Conservation (phyloP, 2,113 vertebrate species). For the Clarias macrocephalus region DNA sequence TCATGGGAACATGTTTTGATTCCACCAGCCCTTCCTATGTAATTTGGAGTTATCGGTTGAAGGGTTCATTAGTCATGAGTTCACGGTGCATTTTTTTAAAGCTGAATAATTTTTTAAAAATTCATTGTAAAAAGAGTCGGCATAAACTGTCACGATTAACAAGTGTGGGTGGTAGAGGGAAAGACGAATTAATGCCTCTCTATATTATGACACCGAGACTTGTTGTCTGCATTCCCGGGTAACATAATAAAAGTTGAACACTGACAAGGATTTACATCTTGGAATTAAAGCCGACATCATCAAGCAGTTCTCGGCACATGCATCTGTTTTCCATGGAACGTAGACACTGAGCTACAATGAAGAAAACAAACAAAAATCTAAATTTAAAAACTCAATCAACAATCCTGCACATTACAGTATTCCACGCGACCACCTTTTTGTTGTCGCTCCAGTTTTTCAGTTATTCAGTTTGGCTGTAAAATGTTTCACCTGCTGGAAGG, state of each 20-base stretch:
- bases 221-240: conserved; percentile 38
- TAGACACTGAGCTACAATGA: conserved; percentile 34
- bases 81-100: background rate
- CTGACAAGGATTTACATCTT: conserved; percentile 55
- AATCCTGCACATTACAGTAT: conserved; percentile 31
- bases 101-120: background rate
- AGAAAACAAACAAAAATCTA: conserved; percentile 23
- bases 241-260: conserved; percentile 53
- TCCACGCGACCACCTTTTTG: conserved; percentile 5
- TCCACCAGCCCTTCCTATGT: background rate
- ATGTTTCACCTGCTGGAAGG: background rate
- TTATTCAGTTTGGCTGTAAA: background rate
- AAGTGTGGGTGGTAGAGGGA: background rate
- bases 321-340: conserved; percentile 55
- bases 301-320: conserved; percentile 45
- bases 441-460: background rate
- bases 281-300: conserved; percentile 45
- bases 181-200: conserved; percentile 33
- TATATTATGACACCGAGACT: conserved; percentile 31
- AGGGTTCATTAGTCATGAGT: conserved; percentile 17
- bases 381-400: too few species aligned
- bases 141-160: conserved; percentile 28
- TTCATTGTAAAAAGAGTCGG: conserved; percentile 7
- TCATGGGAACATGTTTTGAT: conserved; percentile 39
- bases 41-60: conserved; percentile 14